Base-by-base conservation (phyloP, 2,888 invertebrate species). In the Rhimphoctona megacephalus region DNA sequence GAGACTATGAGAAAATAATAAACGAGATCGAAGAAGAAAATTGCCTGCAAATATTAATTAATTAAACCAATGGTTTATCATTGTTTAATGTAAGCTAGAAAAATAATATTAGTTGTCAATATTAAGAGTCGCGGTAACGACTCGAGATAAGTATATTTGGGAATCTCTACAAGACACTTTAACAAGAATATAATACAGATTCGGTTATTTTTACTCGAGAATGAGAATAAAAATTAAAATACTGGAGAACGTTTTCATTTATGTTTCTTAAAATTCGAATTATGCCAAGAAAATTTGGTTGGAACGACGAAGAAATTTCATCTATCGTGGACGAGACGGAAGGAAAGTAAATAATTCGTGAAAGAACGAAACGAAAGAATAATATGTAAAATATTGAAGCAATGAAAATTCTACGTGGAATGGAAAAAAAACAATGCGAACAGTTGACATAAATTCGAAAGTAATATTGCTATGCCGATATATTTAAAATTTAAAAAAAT, bases 191-290 rank as follows among this genome's bases (percentile, higher is more conserved):
- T n/a, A 5, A 19, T n/a, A 7, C 1, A 5, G 5, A 19, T 19
- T 49, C 49, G 49, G 5, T 19, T 19, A 49, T 49, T 19, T 49
- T 19, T n/a, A 7, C 19, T 49, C 4, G 49, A 7, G 49, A 49
- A 49, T 49, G 49, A 7, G 4, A 25, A 14, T 3, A 7, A 87
- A 86, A 86, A 83, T 78, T 81, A 85, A 87, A 82, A 86, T 81
- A 30, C 73, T 66, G 57, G 43, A 66, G 76, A 83, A 87, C 86
- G 72, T 84, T 81, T 57, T 22, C 73, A 78, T 83, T 85, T 81
- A 79, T 82, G 81, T 85, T 85, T 80, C 61, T 77, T 81, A 83
- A 73, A 54, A 82, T 88, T 78, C 73, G 30, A 81, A 83, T 85
- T 66, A 84, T 78, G 66, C 78, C 52, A n/a, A 61, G 19, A 69